Evolutionary conservation across 2,797 vertebrate species (phyloP).

Genomic region (Setipinna tenuifilis): DNA sequence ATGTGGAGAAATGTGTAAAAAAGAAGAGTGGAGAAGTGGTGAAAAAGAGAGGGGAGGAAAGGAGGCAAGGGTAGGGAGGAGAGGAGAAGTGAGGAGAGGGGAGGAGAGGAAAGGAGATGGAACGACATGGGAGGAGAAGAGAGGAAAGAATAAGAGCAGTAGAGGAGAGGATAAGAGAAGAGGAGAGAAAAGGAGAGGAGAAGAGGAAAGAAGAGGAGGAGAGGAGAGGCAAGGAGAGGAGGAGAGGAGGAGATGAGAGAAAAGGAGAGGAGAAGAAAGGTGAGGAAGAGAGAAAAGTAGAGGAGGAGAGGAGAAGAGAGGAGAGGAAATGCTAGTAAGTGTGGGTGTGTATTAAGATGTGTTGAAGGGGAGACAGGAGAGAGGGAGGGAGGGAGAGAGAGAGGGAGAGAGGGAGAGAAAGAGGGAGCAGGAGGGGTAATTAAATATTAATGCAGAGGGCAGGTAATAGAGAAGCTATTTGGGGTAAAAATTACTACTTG

Average conservation of each 20-base stretch:
- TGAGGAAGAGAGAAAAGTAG: neutral
- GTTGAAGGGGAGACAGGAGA: neutral
- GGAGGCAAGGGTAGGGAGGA: no score
- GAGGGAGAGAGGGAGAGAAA: neutral
- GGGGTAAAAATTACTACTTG: neutral
- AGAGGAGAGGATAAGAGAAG: no score
- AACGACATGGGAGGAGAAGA: no score
- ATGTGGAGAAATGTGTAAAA: neutral
- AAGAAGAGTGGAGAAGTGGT: neutral
- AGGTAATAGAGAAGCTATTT: constrained; percentile 1
- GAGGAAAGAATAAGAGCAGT: no score
- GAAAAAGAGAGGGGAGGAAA: no score
- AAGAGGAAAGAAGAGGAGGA: no score
- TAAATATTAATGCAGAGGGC: neutral
- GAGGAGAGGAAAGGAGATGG: no score
- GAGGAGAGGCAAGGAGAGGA: neutral
- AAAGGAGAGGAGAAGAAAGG: neutral
- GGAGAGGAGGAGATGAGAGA: neutral
- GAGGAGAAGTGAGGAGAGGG: no score
- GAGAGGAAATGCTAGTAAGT: neutral
- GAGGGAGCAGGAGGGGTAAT: neutral
- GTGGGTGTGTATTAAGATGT: neutral
- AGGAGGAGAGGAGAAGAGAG: no score
- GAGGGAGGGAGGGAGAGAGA: neutral
- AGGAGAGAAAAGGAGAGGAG: neutral